Conservation (phyloP, 2,113 vertebrate species). For the Petroica traversi region DNA sequence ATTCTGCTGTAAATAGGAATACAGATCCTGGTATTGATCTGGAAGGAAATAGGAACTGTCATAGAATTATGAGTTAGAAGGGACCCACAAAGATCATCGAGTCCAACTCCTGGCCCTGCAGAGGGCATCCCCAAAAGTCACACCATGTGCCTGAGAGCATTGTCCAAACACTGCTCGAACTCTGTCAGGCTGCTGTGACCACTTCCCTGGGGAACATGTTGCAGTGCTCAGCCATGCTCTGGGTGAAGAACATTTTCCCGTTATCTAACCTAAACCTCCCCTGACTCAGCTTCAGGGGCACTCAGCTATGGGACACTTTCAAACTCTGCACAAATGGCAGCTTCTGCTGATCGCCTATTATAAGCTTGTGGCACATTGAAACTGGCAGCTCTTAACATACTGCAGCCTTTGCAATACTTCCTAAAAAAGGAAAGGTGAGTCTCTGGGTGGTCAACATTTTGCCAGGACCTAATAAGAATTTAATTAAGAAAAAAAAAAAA, state of each 20-base stretch:
- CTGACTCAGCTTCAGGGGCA: background rate
- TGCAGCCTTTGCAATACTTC: background rate
- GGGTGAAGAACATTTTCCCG: background rate
- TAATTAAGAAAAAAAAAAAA: background rate
- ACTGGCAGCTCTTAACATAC: background rate
- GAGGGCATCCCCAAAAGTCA: background rate
- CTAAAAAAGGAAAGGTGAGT: background rate
- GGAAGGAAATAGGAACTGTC: background rate
- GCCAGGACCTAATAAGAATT: background rate
- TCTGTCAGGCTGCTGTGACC: background rate
- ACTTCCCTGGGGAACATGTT: background rate
- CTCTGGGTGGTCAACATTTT: background rate
- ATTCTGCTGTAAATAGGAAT: background rate
- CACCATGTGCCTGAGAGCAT: background rate
- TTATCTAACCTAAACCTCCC: background rate
- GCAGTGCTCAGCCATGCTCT: background rate
- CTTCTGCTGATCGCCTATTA: accelerated
- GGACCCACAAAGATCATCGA: background rate
- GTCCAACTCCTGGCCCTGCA: background rate
- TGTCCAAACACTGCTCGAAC: background rate
- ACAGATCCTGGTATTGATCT: background rate
- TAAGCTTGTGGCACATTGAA: background rate
- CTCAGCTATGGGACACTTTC: background rate
- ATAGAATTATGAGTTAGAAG: background rate
- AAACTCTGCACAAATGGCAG: background rate